A percentile compares a stretch with the other conserved stretches of the same genome.
Evolutionary conservation across 2,797 vertebrate species (phyloP).

Genomic region (Lepus oiostolus): DNA sequence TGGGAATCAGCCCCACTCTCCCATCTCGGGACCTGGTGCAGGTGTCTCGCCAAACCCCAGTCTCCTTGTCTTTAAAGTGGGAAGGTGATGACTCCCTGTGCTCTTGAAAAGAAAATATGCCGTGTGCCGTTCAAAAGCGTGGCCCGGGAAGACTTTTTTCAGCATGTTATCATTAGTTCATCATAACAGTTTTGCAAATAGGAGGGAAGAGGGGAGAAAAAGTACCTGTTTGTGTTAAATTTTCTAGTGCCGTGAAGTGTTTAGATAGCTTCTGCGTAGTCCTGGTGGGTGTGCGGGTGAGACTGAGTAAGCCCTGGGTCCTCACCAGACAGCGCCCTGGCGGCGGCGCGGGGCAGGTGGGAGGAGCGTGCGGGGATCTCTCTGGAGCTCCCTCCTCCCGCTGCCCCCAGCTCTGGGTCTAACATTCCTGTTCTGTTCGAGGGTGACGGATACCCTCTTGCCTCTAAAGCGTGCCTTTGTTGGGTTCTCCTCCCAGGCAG

Average conservation of each 20-base stretch:
- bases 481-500: not conserved
- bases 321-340: fast-evolving
- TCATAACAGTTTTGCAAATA: fast-evolving
- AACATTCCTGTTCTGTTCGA: not conserved
- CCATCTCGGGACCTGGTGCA: not conserved
- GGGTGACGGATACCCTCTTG: conserved; percentile 37
- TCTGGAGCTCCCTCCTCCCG: fast-evolving
- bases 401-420: fast-evolving
- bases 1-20: not conserved
- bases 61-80: fast-evolving
- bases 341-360: not conserved
- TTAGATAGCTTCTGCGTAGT: not conserved
- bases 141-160: too few relatives aligned
- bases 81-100: fast-evolving
- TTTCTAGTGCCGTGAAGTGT: not conserved
- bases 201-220: not conserved
- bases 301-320: fast-evolving
- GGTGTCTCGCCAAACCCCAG: fast-evolving
- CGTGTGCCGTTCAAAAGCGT: fast-evolving
- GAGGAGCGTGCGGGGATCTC: fast-evolving
- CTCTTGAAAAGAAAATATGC: fast-evolving
- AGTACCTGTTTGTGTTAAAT: not conserved
- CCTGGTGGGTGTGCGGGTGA: not conserved
- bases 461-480: conserved; percentile 38
- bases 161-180: not conserved